A percentile compares a stretch with the other conserved stretches of the same genome.
These are phyloP conservation scores for Arrhopalites spinosus DNA, from an alignment of 2,888 invertebrate species.

Conservation along the genomic window DNA sequence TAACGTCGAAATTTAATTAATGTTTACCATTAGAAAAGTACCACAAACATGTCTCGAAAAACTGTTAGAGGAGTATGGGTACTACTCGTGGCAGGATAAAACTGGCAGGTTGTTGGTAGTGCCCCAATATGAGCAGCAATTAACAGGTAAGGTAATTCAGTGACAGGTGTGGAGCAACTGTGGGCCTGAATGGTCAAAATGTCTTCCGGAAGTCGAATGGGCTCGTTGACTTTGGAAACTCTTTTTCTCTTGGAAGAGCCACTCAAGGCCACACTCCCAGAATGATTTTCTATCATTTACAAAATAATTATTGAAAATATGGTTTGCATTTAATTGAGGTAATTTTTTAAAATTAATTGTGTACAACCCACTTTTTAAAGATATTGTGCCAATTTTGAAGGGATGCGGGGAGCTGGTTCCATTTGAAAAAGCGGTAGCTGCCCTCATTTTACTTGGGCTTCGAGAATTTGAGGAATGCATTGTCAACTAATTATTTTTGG, in stretches of 20 bases:
- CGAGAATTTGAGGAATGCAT: no score
- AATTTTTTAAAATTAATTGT: no score
- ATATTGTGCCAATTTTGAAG: no score
- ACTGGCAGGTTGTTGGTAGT: background rate
- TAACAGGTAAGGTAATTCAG: constrained; percentile 31
- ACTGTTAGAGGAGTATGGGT: constrained; percentile 26
- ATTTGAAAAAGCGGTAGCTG: no score
- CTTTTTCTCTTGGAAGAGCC: constrained; percentile 1
- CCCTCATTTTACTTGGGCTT: no score
- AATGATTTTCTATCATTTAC: background rate
- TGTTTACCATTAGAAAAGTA: background rate
- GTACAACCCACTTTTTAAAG: no score
- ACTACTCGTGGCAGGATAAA: constrained; percentile 13
- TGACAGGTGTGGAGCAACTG: constrained; percentile 25
- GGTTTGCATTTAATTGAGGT: no score
- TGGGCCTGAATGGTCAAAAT: constrained; percentile 35
- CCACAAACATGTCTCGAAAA: constrained; percentile 39
- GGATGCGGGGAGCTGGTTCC: no score
- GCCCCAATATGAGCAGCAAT: constrained; percentile 37
- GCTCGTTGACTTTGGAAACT: background rate
- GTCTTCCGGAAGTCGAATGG: constrained; percentile 33
- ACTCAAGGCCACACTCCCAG: background rate
- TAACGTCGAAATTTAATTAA: background rate
- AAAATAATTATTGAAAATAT: no score
- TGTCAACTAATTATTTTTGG: no score